These are phyloP conservation scores for Cyaniris semiargus DNA, from an alignment of 2,888 invertebrate species.

Conservation along the genomic window DNA sequence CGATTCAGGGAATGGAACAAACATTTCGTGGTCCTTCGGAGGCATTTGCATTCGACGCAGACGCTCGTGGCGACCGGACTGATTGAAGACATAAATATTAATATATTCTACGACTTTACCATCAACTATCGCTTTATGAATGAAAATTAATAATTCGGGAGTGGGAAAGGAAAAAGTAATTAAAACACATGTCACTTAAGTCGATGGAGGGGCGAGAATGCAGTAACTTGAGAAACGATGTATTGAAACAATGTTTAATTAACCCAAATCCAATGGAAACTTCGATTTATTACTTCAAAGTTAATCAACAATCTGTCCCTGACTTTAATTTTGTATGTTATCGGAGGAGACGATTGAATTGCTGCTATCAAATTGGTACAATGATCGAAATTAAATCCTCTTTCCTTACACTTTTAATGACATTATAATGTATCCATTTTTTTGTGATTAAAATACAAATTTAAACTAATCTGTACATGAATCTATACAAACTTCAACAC, in stretches of 20 bases:
- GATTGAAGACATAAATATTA: not conserved
- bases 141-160: not conserved
- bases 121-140: not conserved
- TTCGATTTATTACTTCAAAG: conserved; percentile 1
- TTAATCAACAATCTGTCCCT: not conserved
- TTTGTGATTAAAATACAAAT: not conserved
- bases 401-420: not conserved
- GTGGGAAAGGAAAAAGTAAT: not conserved
- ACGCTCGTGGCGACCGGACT: not conserved
- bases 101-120: not conserved
- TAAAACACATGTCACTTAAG: not conserved
- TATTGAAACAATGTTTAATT: conserved; percentile 23
- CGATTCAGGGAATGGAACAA: conserved; percentile 50
- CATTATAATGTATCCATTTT: not conserved
- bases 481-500: not conserved
- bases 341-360: conserved; percentile 5
- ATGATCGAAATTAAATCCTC: not conserved
- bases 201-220: conserved; percentile 1
- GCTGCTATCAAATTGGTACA: too few relatives aligned
- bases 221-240: conserved; percentile 21
- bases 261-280: conserved; percentile 13
- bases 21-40: conserved; percentile 38
- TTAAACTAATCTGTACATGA: not conserved
- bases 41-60: conserved; percentile 4
- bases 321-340: conserved; percentile 14